A percentile compares a stretch with the other conserved stretches of the same genome.
Evolutionary conservation across 2,113 vertebrate species (phyloP).

Genomic region (Halichoerus grypus): DNA sequence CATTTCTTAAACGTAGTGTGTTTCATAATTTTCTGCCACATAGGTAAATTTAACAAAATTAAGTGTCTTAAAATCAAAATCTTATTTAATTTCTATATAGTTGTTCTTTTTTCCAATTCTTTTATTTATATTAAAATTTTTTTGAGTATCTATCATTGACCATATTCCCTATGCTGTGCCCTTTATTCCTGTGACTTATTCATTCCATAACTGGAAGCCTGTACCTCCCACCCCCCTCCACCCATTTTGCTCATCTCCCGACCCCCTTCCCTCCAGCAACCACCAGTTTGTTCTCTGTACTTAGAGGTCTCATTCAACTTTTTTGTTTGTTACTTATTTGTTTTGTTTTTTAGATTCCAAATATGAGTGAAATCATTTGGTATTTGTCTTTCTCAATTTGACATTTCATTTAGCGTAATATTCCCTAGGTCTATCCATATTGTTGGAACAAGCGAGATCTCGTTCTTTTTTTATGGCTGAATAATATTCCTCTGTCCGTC

Average conservation of each 20-base stretch:
- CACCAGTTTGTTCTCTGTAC: neutral
- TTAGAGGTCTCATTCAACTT: neutral
- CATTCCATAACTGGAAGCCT: neutral
- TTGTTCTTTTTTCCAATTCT: neutral
- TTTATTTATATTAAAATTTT: neutral
- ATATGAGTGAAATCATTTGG: neutral
- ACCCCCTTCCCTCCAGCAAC: neutral
- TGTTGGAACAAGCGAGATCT: neutral
- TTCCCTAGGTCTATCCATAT: neutral
- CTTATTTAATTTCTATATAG: neutral
- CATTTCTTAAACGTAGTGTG: neutral
- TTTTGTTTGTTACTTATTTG: neutral
- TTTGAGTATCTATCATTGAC: neutral
- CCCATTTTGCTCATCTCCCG: neutral
- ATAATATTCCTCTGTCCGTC: neutral
- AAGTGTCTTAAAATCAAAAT: slow-evolving; percentile 27
- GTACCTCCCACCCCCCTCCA: neutral
- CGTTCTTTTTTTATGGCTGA: neutral
- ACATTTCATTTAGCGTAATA: neutral
- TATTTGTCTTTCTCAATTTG: neutral
- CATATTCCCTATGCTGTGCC: neutral
- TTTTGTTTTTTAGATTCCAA: neutral
- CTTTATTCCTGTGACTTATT: neutral
- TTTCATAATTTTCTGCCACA: neutral
- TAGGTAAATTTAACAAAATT: slow-evolving; percentile 20